These are phyloP conservation scores for Cistogaster globosa DNA, from an alignment of 2,888 invertebrate genomes.

Conservation along the genomic window DNA sequence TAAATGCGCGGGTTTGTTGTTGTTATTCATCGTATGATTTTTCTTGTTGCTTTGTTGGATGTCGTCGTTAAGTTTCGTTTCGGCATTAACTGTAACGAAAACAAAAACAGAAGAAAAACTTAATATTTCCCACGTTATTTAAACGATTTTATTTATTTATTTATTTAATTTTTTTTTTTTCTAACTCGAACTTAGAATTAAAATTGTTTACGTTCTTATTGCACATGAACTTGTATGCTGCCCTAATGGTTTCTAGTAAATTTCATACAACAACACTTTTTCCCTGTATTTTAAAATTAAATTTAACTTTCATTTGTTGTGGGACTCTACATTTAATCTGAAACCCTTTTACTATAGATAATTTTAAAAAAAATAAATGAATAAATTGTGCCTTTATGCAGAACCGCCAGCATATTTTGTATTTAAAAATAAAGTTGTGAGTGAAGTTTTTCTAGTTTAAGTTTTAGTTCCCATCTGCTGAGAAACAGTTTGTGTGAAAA, in stretches of 20 bases:
- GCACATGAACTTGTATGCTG: neutral
- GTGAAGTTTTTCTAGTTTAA: slow-evolving; percentile 38
- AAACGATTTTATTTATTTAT: too few relatives aligned
- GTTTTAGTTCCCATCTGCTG: slow-evolving; percentile 39
- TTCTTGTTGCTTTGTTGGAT: slow-evolving; percentile 64
- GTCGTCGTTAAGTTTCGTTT: slow-evolving; percentile 72
- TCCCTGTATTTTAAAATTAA: slow-evolving; percentile 43
- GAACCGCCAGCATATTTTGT: slow-evolving; percentile 53
- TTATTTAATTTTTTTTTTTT: too few relatives aligned
- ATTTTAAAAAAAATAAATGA: slow-evolving; percentile 42
- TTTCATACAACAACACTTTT: neutral
- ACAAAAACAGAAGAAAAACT: slow-evolving; percentile 20
- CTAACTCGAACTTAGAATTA: slow-evolving; percentile 25
- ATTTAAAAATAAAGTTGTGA: slow-evolving; percentile 26
- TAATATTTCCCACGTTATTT: slow-evolving; percentile 56
- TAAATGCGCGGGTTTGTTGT: slow-evolving; percentile 62
- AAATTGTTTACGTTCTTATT: neutral
- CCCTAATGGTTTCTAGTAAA: neutral
- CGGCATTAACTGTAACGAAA: slow-evolving; percentile 73
- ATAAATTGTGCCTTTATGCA: slow-evolving; percentile 57
- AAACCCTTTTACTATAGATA: slow-evolving; percentile 30
- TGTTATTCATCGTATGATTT: slow-evolving; percentile 61
- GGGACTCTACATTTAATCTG: neutral
- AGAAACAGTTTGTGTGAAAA: slow-evolving; percentile 37
- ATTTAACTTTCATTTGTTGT: slow-evolving; percentile 11